Evolutionary conservation across 1,140 invertebrate genomes (phyloP), one percentile per base, ranked within the genome.

Genomic region (Drosophila micromelanica): DNA sequence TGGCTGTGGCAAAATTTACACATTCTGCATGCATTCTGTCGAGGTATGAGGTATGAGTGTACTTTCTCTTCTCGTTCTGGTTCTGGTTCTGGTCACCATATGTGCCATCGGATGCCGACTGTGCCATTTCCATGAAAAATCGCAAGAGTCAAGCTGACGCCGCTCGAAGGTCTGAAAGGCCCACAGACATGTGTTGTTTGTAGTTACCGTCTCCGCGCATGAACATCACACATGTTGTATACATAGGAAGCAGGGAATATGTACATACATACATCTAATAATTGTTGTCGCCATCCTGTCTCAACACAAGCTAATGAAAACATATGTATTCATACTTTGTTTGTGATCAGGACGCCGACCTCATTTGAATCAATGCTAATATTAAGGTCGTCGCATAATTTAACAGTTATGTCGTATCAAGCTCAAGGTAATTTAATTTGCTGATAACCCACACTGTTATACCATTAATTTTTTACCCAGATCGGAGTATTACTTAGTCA

Each of bases 51-150:
- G 17, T 40, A 55, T 43, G 20, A 48, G 52, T 49, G 20, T 30
- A 60, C 46, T 64, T 75, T 54, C 46, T 52, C 51, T 59, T 64
- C 42, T 17, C n/a, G n/a, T n/a, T n/a, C n/a, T n/a, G n/a, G n/a
- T n/a, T n/a, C 17, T 67, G 62, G 46, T 86, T 86, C 78, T 86
- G 81, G 81, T 78, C 74, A 77, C 85, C 84, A 89, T 84, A 78
- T 89, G 85, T 84, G 62, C 68, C 70, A 63, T 49, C 46, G 54
- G 72, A 20, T 51, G 49, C 46, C 52, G 72, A 84, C 76, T 62
- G 65, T 76, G 79, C 70, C 67, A 64, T 73, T 89, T 89, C 84
- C 77, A 89, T 85, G 84, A 90, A 89, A 87, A 89, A 90, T 84
- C 60, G 85, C 85, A 84, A 80, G 37, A 78, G 75, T 79, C 85